phyloP scores from a whole-genome alignment of 2,797 vertebrate species.

The Gobio occitaniae region DNA sequence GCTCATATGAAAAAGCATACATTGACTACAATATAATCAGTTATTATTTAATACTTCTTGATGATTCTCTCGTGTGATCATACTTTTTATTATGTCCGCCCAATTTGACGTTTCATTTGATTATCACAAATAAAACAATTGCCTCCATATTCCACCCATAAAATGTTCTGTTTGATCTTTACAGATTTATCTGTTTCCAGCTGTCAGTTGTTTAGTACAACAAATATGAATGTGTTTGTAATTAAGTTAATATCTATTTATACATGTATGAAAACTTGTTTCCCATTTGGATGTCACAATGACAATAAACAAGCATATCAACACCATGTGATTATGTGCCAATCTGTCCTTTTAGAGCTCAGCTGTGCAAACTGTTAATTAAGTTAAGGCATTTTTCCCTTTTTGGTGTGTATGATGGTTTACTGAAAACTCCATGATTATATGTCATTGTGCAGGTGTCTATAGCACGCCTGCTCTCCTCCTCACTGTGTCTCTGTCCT shows the following conservation, averaged over 20 bases:
- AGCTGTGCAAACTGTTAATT: background rate
- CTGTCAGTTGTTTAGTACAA: background rate
- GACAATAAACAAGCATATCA: conserved; percentile 11
- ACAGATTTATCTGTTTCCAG: background rate
- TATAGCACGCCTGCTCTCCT: conserved; percentile 20
- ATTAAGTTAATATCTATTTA: conserved; percentile 6
- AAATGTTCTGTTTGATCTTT: background rate
- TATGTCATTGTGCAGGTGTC: conserved; percentile 22
- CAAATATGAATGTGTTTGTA: conserved; percentile 18
- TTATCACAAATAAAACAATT: no score
- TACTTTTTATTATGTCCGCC: no score
- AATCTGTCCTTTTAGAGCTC: background rate
- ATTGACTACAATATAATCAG: no score
- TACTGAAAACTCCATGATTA: conserved; percentile 19
- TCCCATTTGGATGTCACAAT: background rate
- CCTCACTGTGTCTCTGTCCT: conserved; percentile 47
- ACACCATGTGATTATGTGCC: background rate
- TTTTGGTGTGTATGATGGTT: conserved; percentile 23
- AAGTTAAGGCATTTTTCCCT: background rate
- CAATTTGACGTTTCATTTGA: no score
- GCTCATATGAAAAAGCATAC: no score
- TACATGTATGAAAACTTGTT: background rate
- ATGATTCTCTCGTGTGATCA: no score
- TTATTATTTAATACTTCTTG: no score
- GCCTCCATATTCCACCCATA: background rate